These are phyloP conservation scores for Hipposideros larvatus DNA, from an alignment of 2,797 vertebrate genomes.

Conservation along the genomic window DNA sequence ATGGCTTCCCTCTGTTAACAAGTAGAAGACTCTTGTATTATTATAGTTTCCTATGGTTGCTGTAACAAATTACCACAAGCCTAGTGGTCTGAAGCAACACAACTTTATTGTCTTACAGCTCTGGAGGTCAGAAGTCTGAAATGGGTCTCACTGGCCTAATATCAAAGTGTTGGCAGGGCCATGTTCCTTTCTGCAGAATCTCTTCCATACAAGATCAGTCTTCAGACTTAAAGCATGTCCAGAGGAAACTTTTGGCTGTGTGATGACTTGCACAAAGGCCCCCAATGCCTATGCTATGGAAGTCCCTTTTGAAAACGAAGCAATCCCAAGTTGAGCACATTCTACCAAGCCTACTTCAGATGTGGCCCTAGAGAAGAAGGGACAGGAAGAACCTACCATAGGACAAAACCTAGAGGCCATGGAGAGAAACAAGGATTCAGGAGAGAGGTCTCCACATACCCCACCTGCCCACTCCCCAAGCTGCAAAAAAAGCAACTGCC, in stretches of 20 bases:
- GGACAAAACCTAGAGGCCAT: neutral
- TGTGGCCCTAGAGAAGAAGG: neutral
- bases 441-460: neutral
- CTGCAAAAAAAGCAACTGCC: neutral
- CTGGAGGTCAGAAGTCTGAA: neutral
- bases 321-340: neutral
- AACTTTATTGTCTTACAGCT: neutral
- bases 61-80: neutral
- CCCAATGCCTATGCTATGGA: neutral
- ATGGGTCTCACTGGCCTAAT: neutral
- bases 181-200: neutral
- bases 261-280: neutral
- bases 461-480: too few species aligned
- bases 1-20: neutral
- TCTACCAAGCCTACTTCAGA: neutral
- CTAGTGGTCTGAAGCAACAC: neutral
- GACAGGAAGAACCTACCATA: neutral
- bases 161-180: neutral
- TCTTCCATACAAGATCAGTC: neutral
- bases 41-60: neutral
- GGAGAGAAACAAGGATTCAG: neutral
- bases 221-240: neutral
- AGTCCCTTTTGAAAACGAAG: constrained; percentile 39
- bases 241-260: constrained; percentile 3
- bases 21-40: neutral